Evolutionary conservation across 2,113 vertebrate species (phyloP), one percentile per base, ranked within the genome.

Genomic region (Scatophagus argus): DNA sequence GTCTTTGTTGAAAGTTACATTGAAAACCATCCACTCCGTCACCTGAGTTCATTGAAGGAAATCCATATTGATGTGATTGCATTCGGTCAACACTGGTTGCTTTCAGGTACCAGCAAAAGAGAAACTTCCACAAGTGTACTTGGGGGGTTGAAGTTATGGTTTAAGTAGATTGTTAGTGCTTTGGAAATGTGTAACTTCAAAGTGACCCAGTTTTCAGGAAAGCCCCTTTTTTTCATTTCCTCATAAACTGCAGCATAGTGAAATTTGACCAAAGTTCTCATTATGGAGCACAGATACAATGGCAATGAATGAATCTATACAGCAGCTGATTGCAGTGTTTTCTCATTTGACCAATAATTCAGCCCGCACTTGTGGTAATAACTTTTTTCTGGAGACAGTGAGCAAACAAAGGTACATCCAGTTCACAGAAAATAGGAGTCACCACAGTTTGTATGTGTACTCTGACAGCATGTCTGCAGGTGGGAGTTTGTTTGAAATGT

Each of bases 161-260:
- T 58, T 84, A 80, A 92, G 87, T 74, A 86, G 91, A 89, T 91
- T 90, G 88, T 86, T 88, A 52, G 70, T 85, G 67, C 74, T 89
- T 90, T 87, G 77, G 77, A 90, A 86, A 87, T 66, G 87, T 83
- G 60, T 32, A 81, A 85, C 84, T 88, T 90, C 83, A 91, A 90
- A 91, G 88, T 89, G 90, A 93, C 92, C 92, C 84, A 93, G 81
- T 92, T 92, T 83, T 82, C 77, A 10, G 3, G 34, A 72, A 64
- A 29, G 56, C 59, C 47, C 64, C 73, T 87, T 69, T 74, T 87
- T 69, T 77, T 85, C 70, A 82, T 74, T 88, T 88, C 80, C 74
- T 84, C 83, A 86, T 82, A 77, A 78, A 88, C 74, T 74, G 85
- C 74, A 76, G 79, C 79, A 73, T 31, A 69, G 70, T 67, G 80